Conservation (phyloP, 2,113 vertebrate species). For the Etia nguti region DNA sequence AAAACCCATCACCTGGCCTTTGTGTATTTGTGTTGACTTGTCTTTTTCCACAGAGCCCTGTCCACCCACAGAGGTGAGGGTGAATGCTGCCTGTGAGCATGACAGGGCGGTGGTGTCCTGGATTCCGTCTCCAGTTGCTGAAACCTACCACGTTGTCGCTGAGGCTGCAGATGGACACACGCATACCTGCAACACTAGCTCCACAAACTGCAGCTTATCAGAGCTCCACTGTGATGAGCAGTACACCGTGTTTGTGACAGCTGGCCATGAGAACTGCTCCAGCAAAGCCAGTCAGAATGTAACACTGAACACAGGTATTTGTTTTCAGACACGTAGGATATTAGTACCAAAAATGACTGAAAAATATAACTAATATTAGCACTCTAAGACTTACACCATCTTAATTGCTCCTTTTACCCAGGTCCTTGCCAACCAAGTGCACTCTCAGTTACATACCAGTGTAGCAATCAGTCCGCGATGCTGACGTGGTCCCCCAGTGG, state of each 20-base stretch:
- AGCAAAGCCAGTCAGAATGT: conserved; percentile 43
- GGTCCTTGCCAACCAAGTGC: conserved; percentile 66
- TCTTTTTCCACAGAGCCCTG: conserved; percentile 56
- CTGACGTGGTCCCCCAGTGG: conserved; percentile 57
- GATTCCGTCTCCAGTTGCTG: conserved; percentile 44
- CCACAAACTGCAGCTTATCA: conserved; percentile 53
- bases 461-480: conserved; percentile 50
- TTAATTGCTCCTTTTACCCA: neutral
- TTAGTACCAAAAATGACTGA: neutral
- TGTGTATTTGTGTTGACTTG: neutral
- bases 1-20: neutral
- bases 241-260: conserved; percentile 53
- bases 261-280: conserved; percentile 59
- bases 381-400: neutral
- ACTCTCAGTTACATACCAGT: conserved; percentile 47
- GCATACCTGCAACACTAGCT: conserved; percentile 36
- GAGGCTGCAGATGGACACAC: conserved; percentile 21
- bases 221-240: conserved; percentile 57
- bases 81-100: conserved; percentile 39
- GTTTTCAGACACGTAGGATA: neutral
- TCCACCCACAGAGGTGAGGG: conserved; percentile 29
- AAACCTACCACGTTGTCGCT: conserved; percentile 50
- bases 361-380: neutral
- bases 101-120: conserved; percentile 53
- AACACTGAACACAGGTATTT: conserved; percentile 56